These are phyloP conservation scores for Bos javanicus DNA, from an alignment of 2,113 vertebrate genomes.

Conservation along the genomic window DNA sequence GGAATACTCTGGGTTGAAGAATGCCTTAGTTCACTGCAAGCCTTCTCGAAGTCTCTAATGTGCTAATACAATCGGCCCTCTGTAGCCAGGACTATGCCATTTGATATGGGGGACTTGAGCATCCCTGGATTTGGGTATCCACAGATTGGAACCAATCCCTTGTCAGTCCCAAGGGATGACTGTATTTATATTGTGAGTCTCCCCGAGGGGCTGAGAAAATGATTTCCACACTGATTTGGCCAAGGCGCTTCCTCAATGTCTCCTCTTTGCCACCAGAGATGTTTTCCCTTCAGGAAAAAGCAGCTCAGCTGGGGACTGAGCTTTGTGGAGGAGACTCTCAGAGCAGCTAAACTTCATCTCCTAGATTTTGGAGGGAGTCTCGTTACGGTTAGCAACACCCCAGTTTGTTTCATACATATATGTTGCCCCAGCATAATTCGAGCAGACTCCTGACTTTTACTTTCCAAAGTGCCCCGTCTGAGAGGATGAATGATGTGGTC, in stretches of 20 bases:
- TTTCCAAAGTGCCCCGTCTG: neutral
- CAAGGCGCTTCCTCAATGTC: neutral
- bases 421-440: neutral
- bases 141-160: neutral
- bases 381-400: too few species aligned
- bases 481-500: neutral
- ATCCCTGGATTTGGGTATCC: neutral
- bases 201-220: neutral
- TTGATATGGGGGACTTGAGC: neutral
- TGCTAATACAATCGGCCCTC: neutral
- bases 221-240: neutral
- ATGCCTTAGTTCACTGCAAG: neutral
- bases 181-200: neutral
- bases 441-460: neutral
- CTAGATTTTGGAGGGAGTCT: neutral
- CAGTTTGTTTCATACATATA: neutral
- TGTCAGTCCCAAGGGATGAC: neutral
- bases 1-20: neutral
- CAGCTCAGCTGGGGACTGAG: too few species aligned
- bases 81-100: neutral
- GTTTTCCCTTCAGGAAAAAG: neutral
- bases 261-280: neutral
- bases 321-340: neutral
- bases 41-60: neutral
- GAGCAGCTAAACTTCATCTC: neutral